Evolutionary conservation across 2,113 vertebrate genomes (phyloP).

Genomic region (Mugil cephalus): DNA sequence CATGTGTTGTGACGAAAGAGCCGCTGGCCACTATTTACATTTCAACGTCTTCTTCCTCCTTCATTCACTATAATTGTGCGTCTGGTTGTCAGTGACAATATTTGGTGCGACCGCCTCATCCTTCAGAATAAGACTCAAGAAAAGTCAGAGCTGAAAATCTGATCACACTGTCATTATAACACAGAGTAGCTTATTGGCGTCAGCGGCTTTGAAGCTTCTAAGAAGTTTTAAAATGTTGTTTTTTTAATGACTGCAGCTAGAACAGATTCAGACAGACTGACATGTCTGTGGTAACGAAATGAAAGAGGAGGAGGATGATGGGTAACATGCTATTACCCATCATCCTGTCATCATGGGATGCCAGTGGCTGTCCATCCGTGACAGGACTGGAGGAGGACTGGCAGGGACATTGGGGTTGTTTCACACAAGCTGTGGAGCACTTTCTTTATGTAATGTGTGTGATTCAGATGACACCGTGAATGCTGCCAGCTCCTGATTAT

Average conservation of each 20-base stretch:
- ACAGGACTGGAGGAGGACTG: constrained; percentile 5
- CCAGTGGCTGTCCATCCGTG: constrained; percentile 1
- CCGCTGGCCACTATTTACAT: neutral
- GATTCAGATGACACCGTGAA: no score
- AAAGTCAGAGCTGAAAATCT: constrained; percentile 1
- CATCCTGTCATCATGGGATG: neutral
- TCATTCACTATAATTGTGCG: constrained; percentile 16
- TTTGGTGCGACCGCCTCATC: neutral
- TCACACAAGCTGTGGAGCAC: constrained; percentile 4
- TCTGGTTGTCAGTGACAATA: constrained; percentile 10
- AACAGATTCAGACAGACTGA: constrained; percentile 22
- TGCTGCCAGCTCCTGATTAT: constrained; percentile 7
- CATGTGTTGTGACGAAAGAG: neutral
- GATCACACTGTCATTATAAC: neutral
- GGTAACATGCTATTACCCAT: neutral
- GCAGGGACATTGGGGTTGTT: constrained; percentile 5
- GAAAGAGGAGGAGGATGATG: constrained; percentile 27
- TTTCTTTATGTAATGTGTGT: no score
- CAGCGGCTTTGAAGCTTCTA: neutral
- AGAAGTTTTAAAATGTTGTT: neutral
- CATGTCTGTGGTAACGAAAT: constrained; percentile 17
- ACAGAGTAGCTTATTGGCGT: neutral
- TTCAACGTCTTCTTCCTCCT: neutral
- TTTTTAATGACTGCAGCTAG: neutral
- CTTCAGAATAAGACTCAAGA: constrained; percentile 9